These are phyloP conservation scores for Argya squamiceps DNA, from an alignment of 2,797 vertebrate species.

Conservation along the genomic window DNA sequence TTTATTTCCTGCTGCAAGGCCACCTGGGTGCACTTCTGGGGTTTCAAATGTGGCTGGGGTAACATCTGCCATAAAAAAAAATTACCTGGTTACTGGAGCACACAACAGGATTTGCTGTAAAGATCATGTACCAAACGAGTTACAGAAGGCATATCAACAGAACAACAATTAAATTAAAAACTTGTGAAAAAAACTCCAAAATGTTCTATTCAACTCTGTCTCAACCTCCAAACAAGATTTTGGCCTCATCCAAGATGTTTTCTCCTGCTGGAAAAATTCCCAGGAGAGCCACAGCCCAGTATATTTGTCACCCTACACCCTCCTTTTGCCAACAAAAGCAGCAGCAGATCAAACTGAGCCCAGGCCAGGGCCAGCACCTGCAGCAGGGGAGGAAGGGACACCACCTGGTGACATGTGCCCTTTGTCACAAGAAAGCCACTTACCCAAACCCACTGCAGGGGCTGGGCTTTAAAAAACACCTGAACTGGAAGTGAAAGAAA, in stretches of 20 bases:
- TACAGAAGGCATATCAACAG: neutral
- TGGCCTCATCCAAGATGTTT: neutral
- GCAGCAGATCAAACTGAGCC: neutral
- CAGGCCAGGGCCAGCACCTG: neutral
- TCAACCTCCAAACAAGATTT: neutral
- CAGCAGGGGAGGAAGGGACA: neutral
- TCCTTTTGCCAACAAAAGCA: neutral
- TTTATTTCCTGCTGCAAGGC: slow-evolving; percentile 74
- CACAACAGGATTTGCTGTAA: neutral
- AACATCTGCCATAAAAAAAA: slow-evolving; percentile 78
- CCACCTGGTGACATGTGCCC: rapidly evolving
- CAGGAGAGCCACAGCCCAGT: neutral
- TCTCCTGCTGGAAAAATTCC: neutral
- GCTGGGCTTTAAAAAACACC: neutral
- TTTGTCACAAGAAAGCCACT: neutral
- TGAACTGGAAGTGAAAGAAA: neutral
- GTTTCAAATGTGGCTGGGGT: slow-evolving; percentile 96
- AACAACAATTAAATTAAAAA: neutral
- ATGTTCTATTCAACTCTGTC: neutral
- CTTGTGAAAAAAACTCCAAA: neutral
- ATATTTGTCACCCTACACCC: neutral
- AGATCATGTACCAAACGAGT: neutral
- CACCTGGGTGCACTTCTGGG: slow-evolving; percentile 81
- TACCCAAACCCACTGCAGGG: neutral
- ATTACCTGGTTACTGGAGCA: neutral